A percentile compares a stretch with the other conserved stretches of the same genome.
Evolutionary conservation across 2,888 invertebrate species (phyloP).

Genomic region (Rhaphigaster nebulosa): DNA sequence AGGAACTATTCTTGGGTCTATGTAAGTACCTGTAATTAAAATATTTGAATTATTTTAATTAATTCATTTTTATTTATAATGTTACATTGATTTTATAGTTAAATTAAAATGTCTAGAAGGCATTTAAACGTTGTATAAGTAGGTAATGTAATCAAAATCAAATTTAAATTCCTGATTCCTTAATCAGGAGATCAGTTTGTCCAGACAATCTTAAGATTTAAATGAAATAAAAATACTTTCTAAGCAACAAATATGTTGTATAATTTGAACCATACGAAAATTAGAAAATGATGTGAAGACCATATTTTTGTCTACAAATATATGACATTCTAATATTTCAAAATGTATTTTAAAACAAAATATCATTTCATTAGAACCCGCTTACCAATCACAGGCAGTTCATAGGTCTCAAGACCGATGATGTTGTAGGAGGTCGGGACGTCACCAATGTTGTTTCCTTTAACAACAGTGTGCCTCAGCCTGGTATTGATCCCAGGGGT

Average conservation of each 20-base stretch:
- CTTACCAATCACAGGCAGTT: conserved; percentile 80
- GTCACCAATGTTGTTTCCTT: conserved; percentile 75
- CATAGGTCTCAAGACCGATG: conserved; percentile 77
- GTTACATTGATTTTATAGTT: too few species aligned
- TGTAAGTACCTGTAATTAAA: conserved; percentile 75
- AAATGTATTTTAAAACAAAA: background rate
- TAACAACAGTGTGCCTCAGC: conserved; percentile 75
- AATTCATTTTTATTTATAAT: background rate
- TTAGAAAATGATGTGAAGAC: background rate
- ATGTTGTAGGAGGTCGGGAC: conserved; percentile 78
- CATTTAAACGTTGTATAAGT: too few species aligned
- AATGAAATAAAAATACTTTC: background rate
- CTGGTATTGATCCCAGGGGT: conserved; percentile 77
- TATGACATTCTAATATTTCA: background rate
- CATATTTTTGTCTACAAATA: background rate
- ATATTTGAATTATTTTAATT: background rate
- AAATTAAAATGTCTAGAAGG: too few species aligned
- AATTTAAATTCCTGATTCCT: background rate
- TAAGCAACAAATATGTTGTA: background rate
- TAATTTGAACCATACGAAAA: background rate
- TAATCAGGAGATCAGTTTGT: too few species aligned
- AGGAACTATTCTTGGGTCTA: conserved; percentile 79
- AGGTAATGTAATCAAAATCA: too few species aligned
- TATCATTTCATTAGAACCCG: conserved; percentile 44
- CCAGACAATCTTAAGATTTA: too few species aligned